Evolutionary conservation across 2,113 vertebrate genomes (phyloP).

Genomic region (Pterocles orientalis): DNA sequence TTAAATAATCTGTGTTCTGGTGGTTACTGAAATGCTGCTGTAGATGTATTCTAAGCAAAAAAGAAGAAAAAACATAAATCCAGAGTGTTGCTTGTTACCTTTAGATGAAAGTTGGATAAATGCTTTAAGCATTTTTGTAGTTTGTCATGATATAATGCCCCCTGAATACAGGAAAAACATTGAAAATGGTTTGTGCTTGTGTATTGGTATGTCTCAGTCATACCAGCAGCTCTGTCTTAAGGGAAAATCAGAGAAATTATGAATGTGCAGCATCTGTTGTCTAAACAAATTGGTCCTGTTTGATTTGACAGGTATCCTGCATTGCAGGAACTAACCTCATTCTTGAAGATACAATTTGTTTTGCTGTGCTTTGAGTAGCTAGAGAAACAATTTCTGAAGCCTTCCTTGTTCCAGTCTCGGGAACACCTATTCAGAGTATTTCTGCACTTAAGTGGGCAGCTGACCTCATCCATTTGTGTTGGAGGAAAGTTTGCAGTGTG

Average conservation of each 20-base stretch:
- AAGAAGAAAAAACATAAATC: neutral
- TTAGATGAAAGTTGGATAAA: neutral
- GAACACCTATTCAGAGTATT: neutral
- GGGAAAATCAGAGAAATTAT: neutral
- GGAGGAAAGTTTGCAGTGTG: neutral
- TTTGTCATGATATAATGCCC: neutral
- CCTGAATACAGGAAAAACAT: neutral
- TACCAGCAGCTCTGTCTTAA: neutral
- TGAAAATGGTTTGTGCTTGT: neutral
- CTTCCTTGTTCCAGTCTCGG: neutral
- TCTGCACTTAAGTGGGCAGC: neutral
- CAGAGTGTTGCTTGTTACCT: neutral
- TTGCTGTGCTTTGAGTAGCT: neutral
- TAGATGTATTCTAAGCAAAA: neutral
- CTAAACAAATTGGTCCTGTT: neutral
- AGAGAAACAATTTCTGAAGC: neutral
- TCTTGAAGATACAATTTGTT: neutral
- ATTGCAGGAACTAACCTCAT: neutral
- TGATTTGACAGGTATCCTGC: neutral
- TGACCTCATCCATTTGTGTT: neutral
- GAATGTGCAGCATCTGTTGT: neutral
- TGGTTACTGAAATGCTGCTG: neutral
- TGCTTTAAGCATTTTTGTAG: neutral
- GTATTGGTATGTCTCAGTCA: neutral
- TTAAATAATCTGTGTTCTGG: neutral